Evolutionary conservation across 2,113 vertebrate species (phyloP), one percentile per base, ranked within the genome.

Genomic region (Cynocephalus volans): DNA sequence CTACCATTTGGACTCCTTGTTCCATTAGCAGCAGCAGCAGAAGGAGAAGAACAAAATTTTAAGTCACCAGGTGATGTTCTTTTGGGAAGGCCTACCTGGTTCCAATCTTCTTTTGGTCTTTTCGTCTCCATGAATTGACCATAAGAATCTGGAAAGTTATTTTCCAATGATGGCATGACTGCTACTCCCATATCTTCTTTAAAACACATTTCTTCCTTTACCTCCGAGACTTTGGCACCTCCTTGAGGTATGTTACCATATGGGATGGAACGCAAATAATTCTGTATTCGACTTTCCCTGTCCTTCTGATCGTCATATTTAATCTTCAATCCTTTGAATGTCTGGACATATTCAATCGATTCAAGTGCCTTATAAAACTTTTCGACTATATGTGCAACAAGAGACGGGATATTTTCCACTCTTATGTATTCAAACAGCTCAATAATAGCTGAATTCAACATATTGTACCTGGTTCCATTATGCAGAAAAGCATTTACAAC

Each of bases 111-210:
- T 98, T 99, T 98, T 98, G 97, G 97, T 99, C 99, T 99, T 98
- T 99, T 98, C 95, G 98, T 99, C 97, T 99, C 99, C 98, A 99
- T 99, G 98, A 98, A 99, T 95, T 99, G 99, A 90, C 99, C 99
- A 82, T 99, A 99, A 98, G 96, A 98, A 98, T 99, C 99, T n/a
- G 99, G 98, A 98, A 99, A 99, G 93, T 99, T 99, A 28, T 99
- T 99, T 97, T 99, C 99, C 50, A 98, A 91, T 12, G 98, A 98
- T 86, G 97, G 97, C 31, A 99, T 99, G 45, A 98, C 96, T 75
- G 98, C 98, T 93, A 99, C 99, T 0, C 96, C 97, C 2, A 98
- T 99, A 0, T 99, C 99, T 86, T 99, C 99, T 75, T 99, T 99
- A 97, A 99, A 99, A 99, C 98, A 99, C 93, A 99, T 97, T 97